Base-by-base conservation (phyloP, 64 coral and sea anemone species). In the Stichodactyla mertensii region DNA sequence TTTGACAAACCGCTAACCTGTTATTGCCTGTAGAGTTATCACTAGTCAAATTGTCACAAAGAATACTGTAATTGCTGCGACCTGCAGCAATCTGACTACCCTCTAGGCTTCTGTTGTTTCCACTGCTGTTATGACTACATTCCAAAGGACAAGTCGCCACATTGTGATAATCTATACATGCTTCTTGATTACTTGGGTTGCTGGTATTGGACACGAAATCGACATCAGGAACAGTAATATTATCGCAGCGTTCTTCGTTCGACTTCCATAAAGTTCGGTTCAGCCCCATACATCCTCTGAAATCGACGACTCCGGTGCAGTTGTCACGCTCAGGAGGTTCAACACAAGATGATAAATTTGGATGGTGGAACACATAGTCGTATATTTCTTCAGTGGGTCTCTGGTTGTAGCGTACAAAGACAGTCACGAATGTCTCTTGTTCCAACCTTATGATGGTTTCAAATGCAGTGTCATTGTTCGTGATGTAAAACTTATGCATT, bases 311-410 rank as follows among this genome's bases (percentile, higher is more conserved):
- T 18, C 83, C 83, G 15, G 83, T 85, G 83, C 83, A 85, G 56
- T 85, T 85, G 83, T 85, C 83, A 31, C 83, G 83, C 31, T 57
- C 54, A 24, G 59, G 55, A 31, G 83, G 83, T 23, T 85, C 83
- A 6, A 85, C 56, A 79, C 89, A 90, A 10, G 70, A 90, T n/a
- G 89, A 90, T 16, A 78, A 86, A 62, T 90, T 83, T 45, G 89
- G 89, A 16, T 85, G 18, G 60, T 85, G 19, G n/a, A 71, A 71
- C 20, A 20, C 54, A 45, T 24, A 19, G 28, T 86, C 83, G 20
- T 86, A 64, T 16, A 23, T 55, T 55, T 62, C 28, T 62, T 70
- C 22, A 6, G 82, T 79, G 16, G 83, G 82, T 20, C 89, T 69
- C 18, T 52, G 24, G 52, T 82, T 70, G 26, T 64, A 24, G 58